phyloP scores from a whole-genome alignment of 2,888 invertebrate genomes.

The Bembecia ichneumoniformis region DNA sequence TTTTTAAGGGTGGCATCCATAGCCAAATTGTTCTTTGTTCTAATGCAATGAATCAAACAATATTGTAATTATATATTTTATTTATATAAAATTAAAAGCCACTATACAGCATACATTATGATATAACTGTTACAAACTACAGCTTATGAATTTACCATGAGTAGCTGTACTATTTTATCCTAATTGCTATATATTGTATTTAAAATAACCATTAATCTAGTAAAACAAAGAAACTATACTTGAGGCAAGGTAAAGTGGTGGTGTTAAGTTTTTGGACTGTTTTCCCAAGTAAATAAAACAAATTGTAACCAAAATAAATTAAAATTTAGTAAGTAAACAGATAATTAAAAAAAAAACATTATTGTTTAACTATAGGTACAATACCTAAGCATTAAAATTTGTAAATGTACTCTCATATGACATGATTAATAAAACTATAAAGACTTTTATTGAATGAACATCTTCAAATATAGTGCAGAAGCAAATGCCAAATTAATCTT shows the following conservation, averaged over 20 bases:
- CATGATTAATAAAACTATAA: too few relatives aligned
- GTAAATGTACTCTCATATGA: too few relatives aligned
- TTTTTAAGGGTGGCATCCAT: too few relatives aligned
- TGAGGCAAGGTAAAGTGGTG: neutral
- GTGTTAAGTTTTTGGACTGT: neutral
- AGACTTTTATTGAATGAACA: too few relatives aligned
- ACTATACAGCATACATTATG: constrained; percentile 60
- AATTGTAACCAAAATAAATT: too few relatives aligned
- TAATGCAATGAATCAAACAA: neutral
- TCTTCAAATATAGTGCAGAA: neutral
- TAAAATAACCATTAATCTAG: neutral
- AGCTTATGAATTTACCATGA: constrained; percentile 21
- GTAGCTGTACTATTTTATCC: neutral
- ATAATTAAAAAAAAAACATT: too few relatives aligned
- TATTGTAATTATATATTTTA: constrained; percentile 27
- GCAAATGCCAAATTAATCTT: neutral
- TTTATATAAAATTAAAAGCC: constrained; percentile 69
- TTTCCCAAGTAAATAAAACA: too few relatives aligned
- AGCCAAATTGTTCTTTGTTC: too few relatives aligned
- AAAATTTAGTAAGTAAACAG: too few relatives aligned
- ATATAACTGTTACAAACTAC: constrained; percentile 39
- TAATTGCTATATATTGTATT: neutral
- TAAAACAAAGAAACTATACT: neutral
- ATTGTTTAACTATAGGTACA: too few relatives aligned
- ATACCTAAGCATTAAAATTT: too few relatives aligned